These are phyloP conservation scores for Mobula hypostoma DNA, from an alignment of 2,113 vertebrate genomes.

Conservation along the genomic window DNA sequence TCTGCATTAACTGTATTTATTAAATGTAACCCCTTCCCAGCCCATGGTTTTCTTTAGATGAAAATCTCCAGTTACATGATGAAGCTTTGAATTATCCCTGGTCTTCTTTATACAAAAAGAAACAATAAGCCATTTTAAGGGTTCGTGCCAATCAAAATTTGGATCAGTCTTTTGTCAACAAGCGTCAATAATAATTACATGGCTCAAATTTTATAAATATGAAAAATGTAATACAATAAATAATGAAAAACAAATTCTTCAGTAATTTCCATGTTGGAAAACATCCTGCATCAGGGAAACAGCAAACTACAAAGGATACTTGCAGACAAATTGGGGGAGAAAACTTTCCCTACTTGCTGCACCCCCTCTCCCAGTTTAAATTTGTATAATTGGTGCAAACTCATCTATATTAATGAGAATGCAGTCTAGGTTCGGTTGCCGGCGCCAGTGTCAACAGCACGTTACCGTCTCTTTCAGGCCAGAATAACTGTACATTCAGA, in stretches of 20 bases:
- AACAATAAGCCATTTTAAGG: neutral
- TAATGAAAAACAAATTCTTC: neutral
- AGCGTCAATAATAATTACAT: neutral
- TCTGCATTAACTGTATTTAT: too few species aligned
- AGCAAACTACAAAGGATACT: neutral
- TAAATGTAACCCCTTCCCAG: neutral
- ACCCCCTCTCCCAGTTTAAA: too few species aligned
- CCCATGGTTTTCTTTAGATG: neutral
- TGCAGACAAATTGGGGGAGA: neutral
- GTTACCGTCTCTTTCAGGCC: neutral
- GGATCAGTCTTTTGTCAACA: neutral
- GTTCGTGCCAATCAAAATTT: neutral
- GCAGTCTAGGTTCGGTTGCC: constrained; percentile 3
- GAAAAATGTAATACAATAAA: neutral
- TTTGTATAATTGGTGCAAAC: neutral
- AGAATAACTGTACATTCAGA: neutral
- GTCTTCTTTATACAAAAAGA: neutral
- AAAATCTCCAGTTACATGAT: neutral
- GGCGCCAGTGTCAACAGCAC: neutral
- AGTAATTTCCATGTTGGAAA: neutral
- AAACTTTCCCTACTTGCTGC: neutral
- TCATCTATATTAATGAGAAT: neutral
- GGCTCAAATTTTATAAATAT: neutral
- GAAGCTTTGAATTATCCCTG: neutral
- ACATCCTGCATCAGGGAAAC: neutral